Evolutionary conservation across 1,140 invertebrate genomes (phyloP).

Genomic region (Microplitis mediator): DNA sequence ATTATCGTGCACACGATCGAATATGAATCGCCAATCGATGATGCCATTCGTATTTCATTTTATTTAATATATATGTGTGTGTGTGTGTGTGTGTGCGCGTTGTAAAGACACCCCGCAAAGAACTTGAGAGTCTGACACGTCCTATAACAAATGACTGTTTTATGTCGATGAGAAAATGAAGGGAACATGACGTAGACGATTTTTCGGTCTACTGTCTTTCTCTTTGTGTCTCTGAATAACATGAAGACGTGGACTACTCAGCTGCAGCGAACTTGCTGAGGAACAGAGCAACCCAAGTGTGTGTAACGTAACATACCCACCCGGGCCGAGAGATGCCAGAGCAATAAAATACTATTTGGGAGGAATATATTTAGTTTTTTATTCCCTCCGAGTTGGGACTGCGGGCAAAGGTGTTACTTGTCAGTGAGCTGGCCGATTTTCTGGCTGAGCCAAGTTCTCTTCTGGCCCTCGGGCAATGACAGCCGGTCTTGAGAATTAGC

Average conservation of each 20-base stretch:
- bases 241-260: slow-evolving; percentile 27
- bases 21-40: slow-evolving; percentile 60
- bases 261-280: neutral
- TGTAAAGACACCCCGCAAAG: slow-evolving; percentile 56
- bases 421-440: slow-evolving; percentile 42
- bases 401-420: slow-evolving; percentile 60
- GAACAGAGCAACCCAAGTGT: no score
- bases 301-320: no score
- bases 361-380: slow-evolving; percentile 6
- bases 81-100: neutral
- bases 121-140: slow-evolving; percentile 54
- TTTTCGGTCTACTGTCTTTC: slow-evolving; percentile 44
- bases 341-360: neutral
- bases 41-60: slow-evolving; percentile 45
- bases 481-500: slow-evolving; percentile 60
- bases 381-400: slow-evolving; percentile 32
- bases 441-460: no score
- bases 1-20: slow-evolving; percentile 57
- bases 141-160: slow-evolving; percentile 63
- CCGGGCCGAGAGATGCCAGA: neutral
- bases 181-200: slow-evolving; percentile 62
- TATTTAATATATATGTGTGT: neutral
- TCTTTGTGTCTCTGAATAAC: slow-evolving; percentile 14
- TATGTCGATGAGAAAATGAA: slow-evolving; percentile 62
- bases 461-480: slow-evolving; percentile 57